Base-by-base conservation (phyloP, 2,888 invertebrate genomes). In the Phengaris arion region DNA sequence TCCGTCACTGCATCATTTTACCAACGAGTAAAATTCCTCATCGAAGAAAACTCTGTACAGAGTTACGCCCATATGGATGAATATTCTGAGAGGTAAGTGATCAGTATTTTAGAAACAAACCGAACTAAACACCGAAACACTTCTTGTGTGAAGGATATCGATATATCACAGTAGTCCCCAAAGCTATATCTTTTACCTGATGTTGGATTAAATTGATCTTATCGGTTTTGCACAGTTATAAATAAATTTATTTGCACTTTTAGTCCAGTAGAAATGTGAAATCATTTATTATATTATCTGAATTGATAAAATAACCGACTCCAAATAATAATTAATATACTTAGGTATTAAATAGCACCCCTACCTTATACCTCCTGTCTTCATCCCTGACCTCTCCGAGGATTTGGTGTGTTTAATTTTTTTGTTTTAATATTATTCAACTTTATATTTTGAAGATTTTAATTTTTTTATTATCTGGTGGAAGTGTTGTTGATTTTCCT, bases 41-140 rank as follows among this genome's bases (percentile, higher is more conserved):
- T 99, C 81, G 99, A 99, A 94, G 98, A 99, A 90, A 98, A 99
- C 91, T 98, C 98, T 80, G 99, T 99, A 78, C 99, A 99, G 94
- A 98, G 98, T 86, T 99, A 99, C 93, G 98, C 99, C 74, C 98
- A 98, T 89, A 96, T 97, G 95, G 97, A 98, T 93, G 98, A 99
- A 93, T 99, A 99, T 94, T 98, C 98, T 86, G 98, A 99, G 94
- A 98, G 98, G 99, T 99, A 96, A 96, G 97, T 96, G 91, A 80
- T 81, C 77, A 77, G 76, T 77, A 76, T 76, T 68, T 76, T 76
- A 55, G 55, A 74, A 72, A 69, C 74, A 68, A 75, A 55, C 76
- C 75, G 68, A 69, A 77, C 81, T 80, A 74, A 87, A 90, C 89
- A 91, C 90, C 88, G 89, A 89, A 89, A 90, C 89, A 89, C 87